phyloP scores from a whole-genome alignment of 2,888 invertebrate species.

The Brachyopa scutellaris region DNA sequence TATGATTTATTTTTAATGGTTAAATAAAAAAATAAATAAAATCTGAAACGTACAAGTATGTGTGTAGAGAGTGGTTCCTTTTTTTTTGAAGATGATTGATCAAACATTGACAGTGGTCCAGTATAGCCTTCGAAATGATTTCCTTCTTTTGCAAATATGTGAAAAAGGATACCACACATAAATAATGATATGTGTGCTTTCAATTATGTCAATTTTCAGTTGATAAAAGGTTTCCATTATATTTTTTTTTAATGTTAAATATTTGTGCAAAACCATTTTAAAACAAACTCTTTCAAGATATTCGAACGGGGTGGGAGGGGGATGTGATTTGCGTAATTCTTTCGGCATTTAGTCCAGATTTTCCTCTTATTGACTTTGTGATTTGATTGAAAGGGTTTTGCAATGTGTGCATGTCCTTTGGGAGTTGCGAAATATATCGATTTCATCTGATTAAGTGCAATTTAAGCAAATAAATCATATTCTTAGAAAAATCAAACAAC shows the following conservation, averaged over 20 bases:
- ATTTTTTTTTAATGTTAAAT: constrained; percentile 43
- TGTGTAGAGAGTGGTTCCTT: constrained; percentile 16
- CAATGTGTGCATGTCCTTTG: too few relatives aligned
- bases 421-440: too few relatives aligned
- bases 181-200: constrained; percentile 45
- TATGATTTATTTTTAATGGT: constrained; percentile 63
- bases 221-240: constrained; percentile 24
- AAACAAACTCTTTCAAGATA: neutral
- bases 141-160: constrained; percentile 20
- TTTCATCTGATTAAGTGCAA: too few relatives aligned
- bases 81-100: too few relatives aligned
- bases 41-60: neutral
- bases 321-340: too few relatives aligned
- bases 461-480: too few relatives aligned
- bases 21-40: constrained; percentile 36
- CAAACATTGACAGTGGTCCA: constrained; percentile 58
- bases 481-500: too few relatives aligned
- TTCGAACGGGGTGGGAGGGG: too few relatives aligned
- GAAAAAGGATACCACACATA: constrained; percentile 31
- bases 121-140: constrained; percentile 46
- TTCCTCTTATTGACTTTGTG: too few relatives aligned
- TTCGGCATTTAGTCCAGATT: too few relatives aligned
- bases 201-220: constrained; percentile 44
- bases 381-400: too few relatives aligned
- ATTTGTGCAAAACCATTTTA: constrained; percentile 41